Evolutionary conservation across 2,113 vertebrate genomes (phyloP).

Genomic region (Elanoides forficatus): DNA sequence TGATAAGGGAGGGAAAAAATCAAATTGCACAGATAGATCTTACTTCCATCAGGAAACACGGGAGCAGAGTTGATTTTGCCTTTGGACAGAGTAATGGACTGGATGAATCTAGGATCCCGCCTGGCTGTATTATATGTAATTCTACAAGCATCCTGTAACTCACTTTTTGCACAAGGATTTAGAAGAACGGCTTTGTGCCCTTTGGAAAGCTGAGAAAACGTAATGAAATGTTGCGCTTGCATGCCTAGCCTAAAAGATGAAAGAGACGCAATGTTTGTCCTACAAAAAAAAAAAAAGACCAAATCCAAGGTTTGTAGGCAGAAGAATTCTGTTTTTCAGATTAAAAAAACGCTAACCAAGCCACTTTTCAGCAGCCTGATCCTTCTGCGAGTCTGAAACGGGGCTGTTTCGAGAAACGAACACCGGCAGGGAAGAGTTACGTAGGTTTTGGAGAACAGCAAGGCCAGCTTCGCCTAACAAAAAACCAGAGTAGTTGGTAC

Average conservation of each 20-base stretch:
- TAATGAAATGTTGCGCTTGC: neutral
- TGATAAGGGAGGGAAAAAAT: neutral
- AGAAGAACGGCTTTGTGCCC: neutral
- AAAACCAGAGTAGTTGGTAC: accelerated
- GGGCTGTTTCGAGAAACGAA: accelerated
- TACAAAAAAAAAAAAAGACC: accelerated
- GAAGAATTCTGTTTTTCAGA: neutral
- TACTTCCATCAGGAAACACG: neutral
- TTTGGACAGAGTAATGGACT: neutral
- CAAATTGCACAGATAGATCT: neutral
- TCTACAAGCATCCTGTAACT: neutral
- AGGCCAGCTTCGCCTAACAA: neutral
- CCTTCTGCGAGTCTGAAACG: neutral
- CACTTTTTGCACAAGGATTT: neutral
- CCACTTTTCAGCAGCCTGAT: neutral
- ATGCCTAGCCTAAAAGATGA: accelerated
- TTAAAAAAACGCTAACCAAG: neutral
- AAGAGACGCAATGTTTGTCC: neutral
- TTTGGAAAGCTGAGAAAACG: neutral
- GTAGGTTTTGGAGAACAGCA: neutral
- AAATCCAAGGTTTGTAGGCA: neutral
- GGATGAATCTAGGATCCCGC: accelerated
- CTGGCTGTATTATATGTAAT: neutral
- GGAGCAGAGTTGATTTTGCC: neutral
- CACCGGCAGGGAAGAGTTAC: accelerated